Base-by-base conservation (phyloP, 2,113 vertebrate genomes). In the Epinephelus lanceolatus region DNA sequence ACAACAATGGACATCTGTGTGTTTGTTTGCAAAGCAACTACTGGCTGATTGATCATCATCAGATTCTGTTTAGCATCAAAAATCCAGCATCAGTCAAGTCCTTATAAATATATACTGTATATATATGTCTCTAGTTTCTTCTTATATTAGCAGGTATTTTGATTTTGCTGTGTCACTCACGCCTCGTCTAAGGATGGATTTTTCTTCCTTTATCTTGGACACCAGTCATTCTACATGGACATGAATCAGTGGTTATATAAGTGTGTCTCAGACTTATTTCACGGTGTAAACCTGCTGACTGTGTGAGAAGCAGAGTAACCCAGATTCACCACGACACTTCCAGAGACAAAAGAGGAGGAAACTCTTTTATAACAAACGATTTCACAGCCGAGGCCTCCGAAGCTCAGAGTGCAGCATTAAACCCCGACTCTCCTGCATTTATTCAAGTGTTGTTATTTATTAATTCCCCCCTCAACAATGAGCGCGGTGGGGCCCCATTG, bases 391-490 rank as follows among this genome's bases (percentile, higher is more conserved):
- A 49, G 18, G 33, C 70, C 49, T 65, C 47, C 60, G 7, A 40
- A 73, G 40, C 17, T n/a, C 4, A 19, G 52, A 55, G 10, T 19
- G 33, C 21, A 52, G 62, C 23, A 63, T 40, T 42, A 40, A 65
- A n/a, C 7, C 73, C 9, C 5, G 42, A 18, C 65, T 12, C 23
- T 47, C 14, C 75, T 21, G 21, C 65, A 65, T 71, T 80, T 57
- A 73, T 87, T 88, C 51, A 47, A 70, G 60, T 65, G 72, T 63
- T 62, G 86, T 85, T 89, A 84, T 92, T 91, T 84, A 91, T 89
- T 89, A 83, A 82, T 83, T 73, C 87, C 21, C 21, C 42, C 45
- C 49, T 37, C 37, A 37, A 89, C 89, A 79, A 84, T 76, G 82
- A 65, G 63, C 23, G 27, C 53, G 55, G 42, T 5, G 63, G 45